Percentiles rank a stretch among this genome's conserved stretches.
phyloP scores from a whole-genome alignment of 2,888 invertebrate genomes.

The Thymelicus lineola region DNA sequence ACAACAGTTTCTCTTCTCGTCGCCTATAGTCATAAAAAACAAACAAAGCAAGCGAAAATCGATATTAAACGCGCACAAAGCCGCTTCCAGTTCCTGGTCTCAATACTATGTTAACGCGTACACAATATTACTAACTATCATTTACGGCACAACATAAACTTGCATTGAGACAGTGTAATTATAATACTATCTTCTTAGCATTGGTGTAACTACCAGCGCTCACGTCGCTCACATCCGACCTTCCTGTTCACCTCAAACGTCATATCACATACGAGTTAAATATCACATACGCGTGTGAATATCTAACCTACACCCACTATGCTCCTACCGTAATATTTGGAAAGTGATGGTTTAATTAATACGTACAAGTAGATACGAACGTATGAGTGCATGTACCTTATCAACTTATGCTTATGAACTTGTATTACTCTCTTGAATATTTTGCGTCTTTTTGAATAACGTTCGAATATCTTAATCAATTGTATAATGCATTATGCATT shows the following conservation, averaged over 20 bases:
- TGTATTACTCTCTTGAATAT: no score
- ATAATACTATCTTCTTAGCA: constrained; percentile 39
- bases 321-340: constrained; percentile 11
- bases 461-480: no score
- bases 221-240: constrained; percentile 40
- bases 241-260: constrained; percentile 45
- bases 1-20: no score
- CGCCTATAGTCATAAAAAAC: no score
- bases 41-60: neutral
- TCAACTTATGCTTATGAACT: no score
- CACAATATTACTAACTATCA: constrained; percentile 34
- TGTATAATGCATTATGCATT: no score
- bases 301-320: constrained; percentile 31
- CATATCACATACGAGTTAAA: constrained; percentile 39
- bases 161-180: constrained; percentile 36
- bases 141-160: constrained; percentile 30
- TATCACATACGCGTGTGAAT: constrained; percentile 37
- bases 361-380: neutral
- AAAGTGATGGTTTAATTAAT: constrained; percentile 4
- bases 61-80: neutral
- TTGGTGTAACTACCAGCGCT: constrained; percentile 23
- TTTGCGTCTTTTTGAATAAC: no score
- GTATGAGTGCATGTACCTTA: no score
- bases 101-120: constrained; percentile 9
- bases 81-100: neutral